These are phyloP conservation scores for Drosophila willistoni DNA, from an alignment of 1,140 invertebrate genomes.

Conservation along the genomic window DNA sequence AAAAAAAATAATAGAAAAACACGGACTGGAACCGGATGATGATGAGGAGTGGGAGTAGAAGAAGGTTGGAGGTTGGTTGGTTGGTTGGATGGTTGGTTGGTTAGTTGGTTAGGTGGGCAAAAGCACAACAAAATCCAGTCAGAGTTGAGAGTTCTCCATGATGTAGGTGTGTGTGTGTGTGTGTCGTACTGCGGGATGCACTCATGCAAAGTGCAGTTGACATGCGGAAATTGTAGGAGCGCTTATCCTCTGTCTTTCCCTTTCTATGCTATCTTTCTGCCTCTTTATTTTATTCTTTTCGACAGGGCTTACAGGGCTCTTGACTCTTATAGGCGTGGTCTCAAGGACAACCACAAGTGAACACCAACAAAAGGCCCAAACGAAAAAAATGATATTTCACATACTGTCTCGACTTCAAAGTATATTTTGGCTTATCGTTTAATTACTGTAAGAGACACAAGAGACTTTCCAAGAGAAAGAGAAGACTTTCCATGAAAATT, in stretches of 20 bases:
- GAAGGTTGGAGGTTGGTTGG: not conserved
- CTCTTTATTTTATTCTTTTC: slow-evolving; percentile 12
- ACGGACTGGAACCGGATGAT: not conserved
- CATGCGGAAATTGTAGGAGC: slow-evolving; percentile 77
- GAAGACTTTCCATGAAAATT: no score
- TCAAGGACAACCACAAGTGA: slow-evolving; percentile 25
- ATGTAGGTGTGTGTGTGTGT: slow-evolving; percentile 15
- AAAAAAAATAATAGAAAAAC: slow-evolving; percentile 26
- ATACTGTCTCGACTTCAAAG: no score
- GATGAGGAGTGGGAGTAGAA: slow-evolving; percentile 11
- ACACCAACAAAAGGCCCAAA: slow-evolving; percentile 36
- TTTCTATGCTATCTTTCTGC: not conserved
- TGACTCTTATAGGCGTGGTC: slow-evolving; percentile 1
- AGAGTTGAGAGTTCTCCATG: slow-evolving; percentile 33
- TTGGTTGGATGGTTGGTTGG: slow-evolving; percentile 27
- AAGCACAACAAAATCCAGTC: slow-evolving; percentile 60
- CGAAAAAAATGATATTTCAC: no score
- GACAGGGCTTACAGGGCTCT: not conserved
- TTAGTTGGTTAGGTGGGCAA: slow-evolving; percentile 34
- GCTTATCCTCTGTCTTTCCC: slow-evolving; percentile 9
- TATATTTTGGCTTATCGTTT: no score
- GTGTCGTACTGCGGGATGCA: slow-evolving; percentile 42
- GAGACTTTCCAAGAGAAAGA: no score
- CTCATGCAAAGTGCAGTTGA: slow-evolving; percentile 80
- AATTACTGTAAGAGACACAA: no score